phyloP scores from a whole-genome alignment of 2,888 invertebrate species.

The Camponotus fellah region DNA sequence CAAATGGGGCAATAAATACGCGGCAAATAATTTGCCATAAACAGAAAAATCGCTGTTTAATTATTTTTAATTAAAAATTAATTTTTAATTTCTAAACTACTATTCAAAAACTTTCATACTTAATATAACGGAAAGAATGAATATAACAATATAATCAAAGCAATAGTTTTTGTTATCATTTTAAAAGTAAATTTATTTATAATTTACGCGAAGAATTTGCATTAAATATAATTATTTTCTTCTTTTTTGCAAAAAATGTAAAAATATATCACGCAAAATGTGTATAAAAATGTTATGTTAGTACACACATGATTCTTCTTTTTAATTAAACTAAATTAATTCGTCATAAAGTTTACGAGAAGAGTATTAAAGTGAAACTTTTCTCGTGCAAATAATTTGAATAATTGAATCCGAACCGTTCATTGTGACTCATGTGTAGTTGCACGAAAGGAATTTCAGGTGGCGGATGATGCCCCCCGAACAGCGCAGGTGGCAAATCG shows the following conservation, averaged over 20 bases:
- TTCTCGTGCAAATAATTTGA: not conserved
- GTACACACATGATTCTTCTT: not conserved
- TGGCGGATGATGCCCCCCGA: slow-evolving; percentile 58
- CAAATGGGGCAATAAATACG: no score
- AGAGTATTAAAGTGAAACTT: not conserved
- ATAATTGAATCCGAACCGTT: not conserved
- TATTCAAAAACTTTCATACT: not conserved
- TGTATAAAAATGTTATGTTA: not conserved
- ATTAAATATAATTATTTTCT: not conserved
- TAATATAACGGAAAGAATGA: not conserved
- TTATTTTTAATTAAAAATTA: not conserved
- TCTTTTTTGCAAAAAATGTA: not conserved
- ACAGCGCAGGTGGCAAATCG: slow-evolving; percentile 67
- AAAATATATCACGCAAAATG: not conserved
- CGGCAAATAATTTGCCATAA: no score
- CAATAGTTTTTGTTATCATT: not conserved
- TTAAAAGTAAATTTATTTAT: not conserved
- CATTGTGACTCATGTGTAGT: not conserved
- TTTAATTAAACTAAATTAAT: no score
- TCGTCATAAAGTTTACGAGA: not conserved
- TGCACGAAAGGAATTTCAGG: slow-evolving; percentile 53
- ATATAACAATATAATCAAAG: not conserved
- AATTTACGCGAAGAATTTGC: not conserved
- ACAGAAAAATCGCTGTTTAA: not conserved
- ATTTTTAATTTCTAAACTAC: no score